These are phyloP conservation scores for Troides helena DNA, from an alignment of 2,888 invertebrate genomes.

Conservation along the genomic window DNA sequence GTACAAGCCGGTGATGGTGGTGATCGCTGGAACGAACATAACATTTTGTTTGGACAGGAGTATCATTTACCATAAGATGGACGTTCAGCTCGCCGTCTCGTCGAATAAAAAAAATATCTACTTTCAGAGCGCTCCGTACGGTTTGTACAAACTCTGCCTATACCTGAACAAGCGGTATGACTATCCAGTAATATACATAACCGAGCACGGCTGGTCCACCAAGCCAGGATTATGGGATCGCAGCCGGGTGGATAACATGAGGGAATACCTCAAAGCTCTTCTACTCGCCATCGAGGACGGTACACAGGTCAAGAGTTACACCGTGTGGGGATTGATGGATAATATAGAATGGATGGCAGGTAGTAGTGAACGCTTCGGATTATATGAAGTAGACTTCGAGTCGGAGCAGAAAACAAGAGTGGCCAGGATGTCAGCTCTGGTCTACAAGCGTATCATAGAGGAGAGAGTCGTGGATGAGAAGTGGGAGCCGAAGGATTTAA, in stretches of 20 bases:
- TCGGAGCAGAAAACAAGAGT: constrained; percentile 80
- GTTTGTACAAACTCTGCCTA: constrained; percentile 58
- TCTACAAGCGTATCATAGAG: constrained; percentile 69
- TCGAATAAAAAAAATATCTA: background rate
- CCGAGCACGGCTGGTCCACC: constrained; percentile 82
- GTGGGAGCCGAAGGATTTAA: constrained; percentile 49
- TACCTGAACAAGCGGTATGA: constrained; percentile 54
- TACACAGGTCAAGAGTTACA: constrained; percentile 75
- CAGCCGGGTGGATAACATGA: constrained; percentile 58
- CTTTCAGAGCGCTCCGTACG: constrained; percentile 61
- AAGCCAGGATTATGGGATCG: constrained; percentile 62
- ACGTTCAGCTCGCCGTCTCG: too few relatives aligned
- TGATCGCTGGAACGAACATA: too few relatives aligned
- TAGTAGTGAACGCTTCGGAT: constrained; percentile 82
- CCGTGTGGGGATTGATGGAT: constrained; percentile 84
- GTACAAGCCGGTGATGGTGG: too few relatives aligned
- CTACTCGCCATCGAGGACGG: constrained; percentile 74
- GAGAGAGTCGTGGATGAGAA: constrained; percentile 48
- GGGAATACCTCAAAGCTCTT: constrained; percentile 66
- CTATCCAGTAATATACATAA: constrained; percentile 43
- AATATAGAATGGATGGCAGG: constrained; percentile 84
- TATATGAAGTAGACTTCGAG: constrained; percentile 84
- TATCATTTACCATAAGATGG: too few relatives aligned
- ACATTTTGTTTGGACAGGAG: too few relatives aligned
- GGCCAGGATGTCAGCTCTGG: constrained; percentile 81